Conservation (phyloP, 2,797 vertebrate genomes). For the Meriones psammophilus region DNA sequence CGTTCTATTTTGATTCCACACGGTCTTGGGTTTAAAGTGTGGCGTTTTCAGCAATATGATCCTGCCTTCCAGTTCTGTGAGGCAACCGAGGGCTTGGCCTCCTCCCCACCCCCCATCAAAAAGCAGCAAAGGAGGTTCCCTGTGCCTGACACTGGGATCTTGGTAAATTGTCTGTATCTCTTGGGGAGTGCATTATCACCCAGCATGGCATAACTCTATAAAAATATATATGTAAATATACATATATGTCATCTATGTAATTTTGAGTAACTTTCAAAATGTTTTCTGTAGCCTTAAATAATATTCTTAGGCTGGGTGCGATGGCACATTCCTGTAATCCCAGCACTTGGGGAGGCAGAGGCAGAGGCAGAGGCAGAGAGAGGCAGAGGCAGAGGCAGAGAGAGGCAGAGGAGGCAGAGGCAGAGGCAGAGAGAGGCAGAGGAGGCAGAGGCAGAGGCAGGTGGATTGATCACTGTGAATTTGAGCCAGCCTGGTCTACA, state of each 20-base stretch:
- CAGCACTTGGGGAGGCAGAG: too few species aligned
- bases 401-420: too few species aligned
- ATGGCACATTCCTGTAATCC: too few species aligned
- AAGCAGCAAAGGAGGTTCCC: not conserved
- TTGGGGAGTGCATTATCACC: not conserved
- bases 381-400: too few species aligned
- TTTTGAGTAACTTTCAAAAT: not conserved
- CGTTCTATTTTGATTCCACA: not conserved
- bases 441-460: too few species aligned
- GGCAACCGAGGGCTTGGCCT: not conserved
- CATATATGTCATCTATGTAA: not conserved
- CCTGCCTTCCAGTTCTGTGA: not conserved
- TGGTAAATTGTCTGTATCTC: not conserved
- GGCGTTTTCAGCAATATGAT: not conserved
- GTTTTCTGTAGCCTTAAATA: not conserved
- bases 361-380: too few species aligned
- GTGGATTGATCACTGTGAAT: too few species aligned
- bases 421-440: too few species aligned
- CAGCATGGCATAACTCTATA: not conserved
- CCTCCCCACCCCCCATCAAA: not conserved
- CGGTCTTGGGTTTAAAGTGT: not conserved
- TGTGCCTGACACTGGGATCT: not conserved
- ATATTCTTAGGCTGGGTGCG: not conserved
- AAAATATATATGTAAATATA: not conserved
- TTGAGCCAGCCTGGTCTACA: too few species aligned